These are phyloP conservation scores for Psephotus haematonotus DNA, from an alignment of 2,113 vertebrate genomes.

Conservation along the genomic window DNA sequence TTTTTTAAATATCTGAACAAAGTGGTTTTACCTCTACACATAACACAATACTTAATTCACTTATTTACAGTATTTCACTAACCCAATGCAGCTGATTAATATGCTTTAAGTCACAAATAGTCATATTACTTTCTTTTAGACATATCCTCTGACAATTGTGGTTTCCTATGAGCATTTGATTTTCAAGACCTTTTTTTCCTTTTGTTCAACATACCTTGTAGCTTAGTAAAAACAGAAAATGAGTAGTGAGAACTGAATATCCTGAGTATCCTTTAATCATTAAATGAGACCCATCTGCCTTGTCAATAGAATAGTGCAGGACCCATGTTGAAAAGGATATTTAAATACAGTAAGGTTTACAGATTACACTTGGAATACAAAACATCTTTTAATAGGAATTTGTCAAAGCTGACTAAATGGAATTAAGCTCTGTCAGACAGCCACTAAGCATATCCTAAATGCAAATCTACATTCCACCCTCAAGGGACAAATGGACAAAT, in stretches of 20 bases:
- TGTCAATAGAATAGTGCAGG: background rate
- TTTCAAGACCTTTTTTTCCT: background rate
- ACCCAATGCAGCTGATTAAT: background rate
- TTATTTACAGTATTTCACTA: background rate
- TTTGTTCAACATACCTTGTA: background rate
- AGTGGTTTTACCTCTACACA: background rate
- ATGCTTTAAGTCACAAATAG: background rate
- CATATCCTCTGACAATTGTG: background rate
- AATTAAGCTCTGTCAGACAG: background rate
- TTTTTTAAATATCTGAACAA: background rate
- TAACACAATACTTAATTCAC: background rate
- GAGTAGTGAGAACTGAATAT: background rate
- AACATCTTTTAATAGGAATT: background rate
- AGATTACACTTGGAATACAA: background rate
- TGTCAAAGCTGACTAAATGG: background rate
- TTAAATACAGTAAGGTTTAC: background rate
- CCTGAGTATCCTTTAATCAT: background rate
- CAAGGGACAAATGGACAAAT: background rate
- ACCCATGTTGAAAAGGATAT: background rate
- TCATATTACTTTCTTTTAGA: background rate
- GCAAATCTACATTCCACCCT: background rate
- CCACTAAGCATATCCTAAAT: background rate
- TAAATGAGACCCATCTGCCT: background rate
- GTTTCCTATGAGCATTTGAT: background rate
- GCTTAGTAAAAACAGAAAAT: background rate